phyloP scores from a whole-genome alignment of 2,797 vertebrate species.

The Glossophaga mutica region DNA sequence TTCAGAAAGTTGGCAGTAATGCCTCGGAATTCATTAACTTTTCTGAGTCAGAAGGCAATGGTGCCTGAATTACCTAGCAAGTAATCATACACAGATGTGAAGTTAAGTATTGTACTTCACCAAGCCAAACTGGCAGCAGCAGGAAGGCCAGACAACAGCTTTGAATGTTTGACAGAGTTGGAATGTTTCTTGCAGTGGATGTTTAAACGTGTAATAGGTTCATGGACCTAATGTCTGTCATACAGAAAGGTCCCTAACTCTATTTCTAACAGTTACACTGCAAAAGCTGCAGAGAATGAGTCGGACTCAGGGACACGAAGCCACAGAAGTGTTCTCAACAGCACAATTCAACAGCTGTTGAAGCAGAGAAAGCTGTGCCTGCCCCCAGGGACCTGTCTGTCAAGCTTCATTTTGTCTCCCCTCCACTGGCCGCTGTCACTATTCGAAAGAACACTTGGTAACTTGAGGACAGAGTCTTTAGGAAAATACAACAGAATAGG shows the following conservation, averaged over 20 bases:
- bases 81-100: constrained; percentile 30
- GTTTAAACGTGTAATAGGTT: neutral
- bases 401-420: neutral
- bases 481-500: neutral
- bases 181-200: neutral
- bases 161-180: constrained; percentile 28
- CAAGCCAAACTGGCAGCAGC: neutral
- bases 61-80: constrained; percentile 54
- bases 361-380: neutral
- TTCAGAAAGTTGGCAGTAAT: constrained; percentile 68
- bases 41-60: constrained; percentile 64
- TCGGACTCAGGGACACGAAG: neutral
- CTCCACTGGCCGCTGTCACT: too few species aligned
- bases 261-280: neutral
- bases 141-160: neutral
- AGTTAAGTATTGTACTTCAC: constrained; percentile 30
- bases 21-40: constrained; percentile 56
- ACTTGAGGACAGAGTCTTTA: neutral
- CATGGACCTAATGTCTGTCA: neutral
- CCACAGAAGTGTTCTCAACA: neutral
- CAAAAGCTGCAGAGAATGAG: neutral
- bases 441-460: neutral
- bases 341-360: neutral
- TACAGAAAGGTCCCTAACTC: neutral
- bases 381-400: neutral